phyloP scores from a whole-genome alignment of 2,888 invertebrate genomes.

The Aromia moschata region DNA sequence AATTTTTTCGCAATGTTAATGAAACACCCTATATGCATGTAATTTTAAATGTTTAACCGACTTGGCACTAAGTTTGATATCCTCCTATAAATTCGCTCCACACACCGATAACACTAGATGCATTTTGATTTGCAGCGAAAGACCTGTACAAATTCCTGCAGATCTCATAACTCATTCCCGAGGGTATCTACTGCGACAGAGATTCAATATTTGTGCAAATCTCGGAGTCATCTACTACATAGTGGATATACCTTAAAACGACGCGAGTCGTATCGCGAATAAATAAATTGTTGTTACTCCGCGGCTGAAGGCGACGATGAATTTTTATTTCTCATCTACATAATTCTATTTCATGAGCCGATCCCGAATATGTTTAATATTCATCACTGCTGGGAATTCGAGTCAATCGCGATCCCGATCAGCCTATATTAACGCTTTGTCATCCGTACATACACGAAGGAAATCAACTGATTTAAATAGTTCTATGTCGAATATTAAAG shows the following conservation, averaged over 20 bases:
- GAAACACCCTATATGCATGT: no score
- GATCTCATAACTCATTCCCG: no score
- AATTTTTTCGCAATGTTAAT: no score
- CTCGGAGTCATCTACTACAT: neutral
- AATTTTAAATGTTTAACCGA: no score
- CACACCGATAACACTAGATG: no score
- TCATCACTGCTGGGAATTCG: conserved; percentile 34
- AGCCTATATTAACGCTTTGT: conserved; percentile 20
- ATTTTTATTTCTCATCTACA: conserved; percentile 41
- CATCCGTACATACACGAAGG: conserved; percentile 7
- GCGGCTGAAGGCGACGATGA: conserved; percentile 26
- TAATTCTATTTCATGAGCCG: conserved; percentile 39
- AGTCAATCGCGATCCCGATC: conserved; percentile 21
- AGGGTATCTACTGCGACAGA: no score
- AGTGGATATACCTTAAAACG: neutral
- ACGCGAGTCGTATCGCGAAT: conserved; percentile 8
- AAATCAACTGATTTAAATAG: neutral
- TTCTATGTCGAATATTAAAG: no score
- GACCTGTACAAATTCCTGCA: no score
- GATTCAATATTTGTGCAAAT: neutral
- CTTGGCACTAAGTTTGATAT: no score
- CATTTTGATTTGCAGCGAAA: no score
- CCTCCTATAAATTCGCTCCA: no score
- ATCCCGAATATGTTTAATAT: conserved; percentile 37
- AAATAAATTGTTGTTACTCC: conserved; percentile 9